These are phyloP conservation scores for Hirundo rustica DNA, from an alignment of 2,797 vertebrate species.

Conservation along the genomic window DNA sequence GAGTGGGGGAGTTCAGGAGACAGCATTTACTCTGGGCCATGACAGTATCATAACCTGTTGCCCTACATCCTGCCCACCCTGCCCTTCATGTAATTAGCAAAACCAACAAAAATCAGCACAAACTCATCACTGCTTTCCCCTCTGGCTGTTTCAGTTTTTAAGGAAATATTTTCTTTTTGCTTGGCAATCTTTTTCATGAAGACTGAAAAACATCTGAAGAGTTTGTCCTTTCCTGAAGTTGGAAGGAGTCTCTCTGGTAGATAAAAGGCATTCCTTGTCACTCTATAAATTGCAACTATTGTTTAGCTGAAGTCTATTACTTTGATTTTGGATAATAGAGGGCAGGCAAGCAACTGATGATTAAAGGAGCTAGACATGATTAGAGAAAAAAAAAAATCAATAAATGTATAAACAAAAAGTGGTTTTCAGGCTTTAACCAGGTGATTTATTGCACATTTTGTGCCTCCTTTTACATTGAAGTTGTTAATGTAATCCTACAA, in stretches of 20 bases:
- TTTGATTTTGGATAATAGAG: slow-evolving; percentile 58
- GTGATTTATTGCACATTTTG: slow-evolving; percentile 33
- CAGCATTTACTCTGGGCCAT: background rate
- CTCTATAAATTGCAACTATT: slow-evolving; percentile 54
- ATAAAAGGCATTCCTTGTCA: background rate
- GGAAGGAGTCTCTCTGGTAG: slow-evolving; percentile 17
- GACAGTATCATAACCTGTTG: background rate
- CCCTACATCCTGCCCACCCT: background rate
- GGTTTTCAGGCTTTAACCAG: slow-evolving; percentile 35
- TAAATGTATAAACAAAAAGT: slow-evolving; percentile 63
- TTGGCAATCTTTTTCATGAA: background rate
- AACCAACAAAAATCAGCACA: background rate
- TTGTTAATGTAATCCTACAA: background rate
- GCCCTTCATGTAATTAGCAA: background rate
- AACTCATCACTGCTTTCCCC: background rate
- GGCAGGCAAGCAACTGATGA: slow-evolving; percentile 32
- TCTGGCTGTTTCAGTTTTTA: background rate
- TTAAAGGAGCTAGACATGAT: slow-evolving; percentile 52
- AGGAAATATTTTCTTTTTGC: background rate
- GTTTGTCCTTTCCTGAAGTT: background rate
- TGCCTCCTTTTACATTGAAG: slow-evolving; percentile 27
- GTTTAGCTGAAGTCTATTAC: slow-evolving; percentile 53
- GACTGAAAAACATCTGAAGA: background rate
- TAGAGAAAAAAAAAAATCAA: slow-evolving; percentile 67
- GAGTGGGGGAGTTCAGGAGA: background rate